A percentile compares a stretch with the other conserved stretches of the same genome.
Evolutionary conservation across 30 jellyfish, hydroid and myxozoan genomes (phyloP).

Genomic region (Hydractinia symbiolongicarpus): DNA sequence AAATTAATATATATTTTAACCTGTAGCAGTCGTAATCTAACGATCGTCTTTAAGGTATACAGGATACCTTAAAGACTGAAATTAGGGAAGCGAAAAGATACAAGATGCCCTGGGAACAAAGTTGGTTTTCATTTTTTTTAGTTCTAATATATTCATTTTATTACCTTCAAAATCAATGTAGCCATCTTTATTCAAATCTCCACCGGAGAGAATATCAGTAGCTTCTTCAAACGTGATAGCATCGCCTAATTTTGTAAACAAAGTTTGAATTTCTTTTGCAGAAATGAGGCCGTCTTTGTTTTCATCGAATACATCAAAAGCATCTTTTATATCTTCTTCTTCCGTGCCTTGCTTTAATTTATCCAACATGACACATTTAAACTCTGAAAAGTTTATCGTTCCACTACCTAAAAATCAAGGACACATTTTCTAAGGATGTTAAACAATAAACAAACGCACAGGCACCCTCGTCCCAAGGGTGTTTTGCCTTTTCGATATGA

Average conservation of each 20-base stretch:
- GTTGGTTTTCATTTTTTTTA: no score
- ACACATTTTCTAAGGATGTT: no score
- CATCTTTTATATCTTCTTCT: slow-evolving; percentile 65
- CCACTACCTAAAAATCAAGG: slow-evolving; percentile 54
- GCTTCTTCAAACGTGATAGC: slow-evolving; percentile 55
- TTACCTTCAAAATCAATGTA: slow-evolving; percentile 75
- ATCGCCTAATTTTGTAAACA: slow-evolving; percentile 53
- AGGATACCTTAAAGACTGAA: no score
- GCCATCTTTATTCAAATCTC: slow-evolving; percentile 59
- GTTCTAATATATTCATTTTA: not conserved
- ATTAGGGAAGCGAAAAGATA: no score
- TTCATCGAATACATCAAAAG: slow-evolving; percentile 64
- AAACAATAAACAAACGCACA: no score
- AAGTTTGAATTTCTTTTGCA: slow-evolving; percentile 43
- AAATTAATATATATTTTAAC: no score
- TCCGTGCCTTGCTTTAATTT: slow-evolving; percentile 51
- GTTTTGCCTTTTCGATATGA: no score
- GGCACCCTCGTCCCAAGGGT: no score
- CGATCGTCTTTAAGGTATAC: no score
- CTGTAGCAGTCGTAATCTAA: no score
- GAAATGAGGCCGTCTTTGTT: slow-evolving; percentile 65
- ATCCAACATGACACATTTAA: slow-evolving; percentile 60
- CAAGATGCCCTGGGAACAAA: no score
- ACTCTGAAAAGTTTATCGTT: slow-evolving; percentile 60
- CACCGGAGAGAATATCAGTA: slow-evolving; percentile 45